Evolutionary conservation across 2,888 invertebrate genomes (phyloP).

Genomic region (Nudaria mundana): DNA sequence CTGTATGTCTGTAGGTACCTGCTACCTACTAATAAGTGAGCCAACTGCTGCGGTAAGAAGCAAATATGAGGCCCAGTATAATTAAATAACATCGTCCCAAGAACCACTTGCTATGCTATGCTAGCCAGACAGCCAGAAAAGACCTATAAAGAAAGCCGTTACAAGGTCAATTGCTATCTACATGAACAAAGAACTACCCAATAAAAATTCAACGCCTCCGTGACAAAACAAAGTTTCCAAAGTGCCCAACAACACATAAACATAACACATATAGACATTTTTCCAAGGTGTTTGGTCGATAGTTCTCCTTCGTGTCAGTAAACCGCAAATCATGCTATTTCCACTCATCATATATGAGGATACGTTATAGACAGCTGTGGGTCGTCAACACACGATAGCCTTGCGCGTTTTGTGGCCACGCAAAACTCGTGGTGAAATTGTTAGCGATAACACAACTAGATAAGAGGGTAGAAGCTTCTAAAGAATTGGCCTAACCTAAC

Average conservation of each 20-base stretch:
- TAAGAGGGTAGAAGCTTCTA: too few species aligned
- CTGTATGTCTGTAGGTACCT: too few species aligned
- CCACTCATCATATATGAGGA: conserved; percentile 26
- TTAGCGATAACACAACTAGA: neutral
- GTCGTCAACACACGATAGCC: neutral
- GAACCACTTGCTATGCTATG: too few species aligned
- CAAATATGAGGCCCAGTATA: too few species aligned
- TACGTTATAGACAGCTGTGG: conserved; percentile 2
- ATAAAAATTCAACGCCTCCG: conserved; percentile 5
- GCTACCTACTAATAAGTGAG: too few species aligned
- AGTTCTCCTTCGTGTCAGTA: conserved; percentile 51
- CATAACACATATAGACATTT: conserved; percentile 12
- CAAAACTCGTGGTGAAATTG: neutral
- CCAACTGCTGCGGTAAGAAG: too few species aligned
- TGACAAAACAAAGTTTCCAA: conserved; percentile 13
- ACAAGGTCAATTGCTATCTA: neutral
- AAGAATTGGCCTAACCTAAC: too few species aligned
- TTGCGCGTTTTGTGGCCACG: too few species aligned
- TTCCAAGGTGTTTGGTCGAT: conserved; percentile 63
- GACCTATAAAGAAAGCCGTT: too few species aligned
- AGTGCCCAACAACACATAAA: conserved; percentile 2
- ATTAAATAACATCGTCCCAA: too few species aligned
- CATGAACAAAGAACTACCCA: neutral
- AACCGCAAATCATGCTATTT: conserved; percentile 31
- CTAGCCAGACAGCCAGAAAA: too few species aligned